A percentile compares a stretch with the other conserved stretches of the same genome.
Conservation (phyloP, 2,113 vertebrate species). For the Turdus rufiventris region DNA sequence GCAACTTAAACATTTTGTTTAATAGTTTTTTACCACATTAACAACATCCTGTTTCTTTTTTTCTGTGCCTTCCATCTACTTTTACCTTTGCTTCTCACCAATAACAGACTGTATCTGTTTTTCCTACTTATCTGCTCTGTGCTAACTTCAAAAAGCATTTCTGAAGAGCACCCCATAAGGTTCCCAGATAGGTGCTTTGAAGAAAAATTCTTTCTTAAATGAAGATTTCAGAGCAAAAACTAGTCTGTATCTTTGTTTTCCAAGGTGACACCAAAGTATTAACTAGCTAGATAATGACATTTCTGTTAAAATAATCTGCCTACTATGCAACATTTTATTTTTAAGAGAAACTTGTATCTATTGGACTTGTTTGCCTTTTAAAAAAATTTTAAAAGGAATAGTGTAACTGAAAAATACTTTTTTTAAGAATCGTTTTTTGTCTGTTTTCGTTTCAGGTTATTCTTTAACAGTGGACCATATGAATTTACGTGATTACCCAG, state of each 20-base stretch:
- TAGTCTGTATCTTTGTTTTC: background rate
- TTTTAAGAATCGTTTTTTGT: background rate
- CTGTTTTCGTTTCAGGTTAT: background rate
- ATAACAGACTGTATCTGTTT: accelerated
- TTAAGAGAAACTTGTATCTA: background rate
- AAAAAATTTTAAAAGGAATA: background rate
- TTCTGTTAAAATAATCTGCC: background rate
- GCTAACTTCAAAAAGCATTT: background rate
- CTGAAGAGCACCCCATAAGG: background rate
- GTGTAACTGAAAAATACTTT: too few relatives aligned
- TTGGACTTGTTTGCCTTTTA: background rate
- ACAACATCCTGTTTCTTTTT: background rate
- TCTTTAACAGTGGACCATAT: background rate
- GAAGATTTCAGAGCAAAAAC: background rate
- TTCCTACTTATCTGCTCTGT: background rate
- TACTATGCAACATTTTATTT: background rate
- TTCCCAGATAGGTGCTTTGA: background rate
- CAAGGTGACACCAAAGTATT: background rate
- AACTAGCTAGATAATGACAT: background rate
- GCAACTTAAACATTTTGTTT: background rate
- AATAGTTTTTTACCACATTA: background rate
- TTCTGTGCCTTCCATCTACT: background rate
- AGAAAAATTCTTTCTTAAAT: background rate
- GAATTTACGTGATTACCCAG: background rate
- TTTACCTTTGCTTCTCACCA: background rate